These are phyloP conservation scores for Diabrotica balteata DNA, from an alignment of 2,888 invertebrate genomes.

Conservation along the genomic window DNA sequence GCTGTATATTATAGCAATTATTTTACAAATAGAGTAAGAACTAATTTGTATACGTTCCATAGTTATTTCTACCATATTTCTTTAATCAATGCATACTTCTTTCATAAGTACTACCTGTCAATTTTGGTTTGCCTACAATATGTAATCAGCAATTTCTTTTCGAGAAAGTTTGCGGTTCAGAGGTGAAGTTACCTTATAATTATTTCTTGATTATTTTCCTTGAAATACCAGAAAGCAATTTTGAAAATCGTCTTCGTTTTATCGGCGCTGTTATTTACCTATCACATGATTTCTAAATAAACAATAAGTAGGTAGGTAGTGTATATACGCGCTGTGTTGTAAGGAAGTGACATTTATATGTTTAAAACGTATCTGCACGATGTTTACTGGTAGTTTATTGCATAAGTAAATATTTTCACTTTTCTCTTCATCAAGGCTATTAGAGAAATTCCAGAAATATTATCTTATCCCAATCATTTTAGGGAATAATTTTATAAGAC, in stretches of 20 bases:
- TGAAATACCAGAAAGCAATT: constrained; percentile 1
- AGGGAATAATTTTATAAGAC: too few species aligned
- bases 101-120: constrained; percentile 12
- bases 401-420: neutral
- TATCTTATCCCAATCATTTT: too few species aligned
- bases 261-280: neutral
- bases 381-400: too few species aligned
- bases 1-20: too few species aligned
- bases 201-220: constrained; percentile 11
- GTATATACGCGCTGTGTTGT: too few species aligned
- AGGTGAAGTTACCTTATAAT: constrained; percentile 8
- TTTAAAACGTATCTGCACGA: too few species aligned
- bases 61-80: too few species aligned
- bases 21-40: too few species aligned
- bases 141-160: constrained; percentile 6
- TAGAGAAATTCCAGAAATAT: too few species aligned
- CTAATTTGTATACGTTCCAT: too few species aligned
- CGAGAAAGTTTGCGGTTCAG: constrained; percentile 10
- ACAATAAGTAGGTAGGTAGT: neutral
- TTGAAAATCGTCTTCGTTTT: neutral
- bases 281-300: constrained; percentile 10
- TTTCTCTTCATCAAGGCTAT: neutral
- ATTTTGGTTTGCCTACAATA: constrained; percentile 5
- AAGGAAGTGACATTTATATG: too few species aligned
- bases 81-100: neutral